Conservation (phyloP, 2,113 vertebrate genomes). For the Catharus minimus region DNA sequence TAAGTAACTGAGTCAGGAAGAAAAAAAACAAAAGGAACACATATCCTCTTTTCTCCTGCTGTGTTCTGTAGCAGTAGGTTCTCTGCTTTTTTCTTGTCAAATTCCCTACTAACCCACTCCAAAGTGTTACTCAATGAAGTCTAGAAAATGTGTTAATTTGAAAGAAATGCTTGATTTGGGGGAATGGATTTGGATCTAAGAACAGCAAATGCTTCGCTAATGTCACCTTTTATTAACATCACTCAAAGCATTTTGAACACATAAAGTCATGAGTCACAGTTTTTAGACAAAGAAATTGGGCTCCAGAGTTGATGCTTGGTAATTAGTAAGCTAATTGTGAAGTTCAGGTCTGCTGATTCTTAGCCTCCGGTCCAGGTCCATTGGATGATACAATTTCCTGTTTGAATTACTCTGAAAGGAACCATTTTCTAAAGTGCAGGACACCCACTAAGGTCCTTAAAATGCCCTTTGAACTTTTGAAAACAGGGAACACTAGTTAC, state of each 20-base stretch:
- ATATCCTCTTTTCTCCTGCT: neutral
- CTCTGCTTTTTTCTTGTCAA: neutral
- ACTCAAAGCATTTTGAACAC: neutral
- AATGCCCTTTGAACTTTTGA: neutral
- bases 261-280: neutral
- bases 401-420: neutral
- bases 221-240: neutral
- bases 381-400: neutral
- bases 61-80: neutral
- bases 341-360: neutral
- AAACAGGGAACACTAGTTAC: neutral
- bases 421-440: neutral
- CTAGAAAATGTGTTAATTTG: neutral
- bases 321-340: neutral
- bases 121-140: neutral
- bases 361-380: neutral
- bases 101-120: neutral
- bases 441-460: neutral
- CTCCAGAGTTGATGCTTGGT: neutral
- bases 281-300: neutral
- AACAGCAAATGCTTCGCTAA: neutral
- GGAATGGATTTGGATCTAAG: neutral
- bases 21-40: neutral
- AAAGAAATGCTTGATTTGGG: neutral
- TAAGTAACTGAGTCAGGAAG: neutral